Percentiles rank a stretch among this genome's conserved stretches.
Conservation (phyloP, 2,888 invertebrate genomes). For the Rhimphoctona megacephalus region DNA sequence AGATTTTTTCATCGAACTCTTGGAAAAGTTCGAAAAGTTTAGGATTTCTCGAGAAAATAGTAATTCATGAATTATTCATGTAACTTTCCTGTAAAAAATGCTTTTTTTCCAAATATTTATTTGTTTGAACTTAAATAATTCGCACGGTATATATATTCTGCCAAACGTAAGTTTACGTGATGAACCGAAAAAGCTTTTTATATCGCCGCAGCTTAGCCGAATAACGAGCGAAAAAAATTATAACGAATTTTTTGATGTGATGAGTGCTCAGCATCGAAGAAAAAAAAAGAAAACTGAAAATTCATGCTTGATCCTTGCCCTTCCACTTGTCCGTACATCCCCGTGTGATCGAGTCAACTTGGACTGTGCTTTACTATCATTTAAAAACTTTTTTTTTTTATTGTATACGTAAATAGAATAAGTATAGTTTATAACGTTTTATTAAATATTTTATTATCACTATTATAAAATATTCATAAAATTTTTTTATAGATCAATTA, state of each 20-base stretch:
- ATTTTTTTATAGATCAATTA: conserved; percentile 70
- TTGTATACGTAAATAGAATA: conserved; percentile 66
- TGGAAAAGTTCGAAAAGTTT: background rate
- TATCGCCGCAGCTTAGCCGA: conserved; percentile 42
- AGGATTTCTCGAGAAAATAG: background rate
- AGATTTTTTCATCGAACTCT: background rate
- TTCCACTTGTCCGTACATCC: conserved; percentile 20
- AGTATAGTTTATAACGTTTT: conserved; percentile 77
- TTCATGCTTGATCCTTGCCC: conserved; percentile 55
- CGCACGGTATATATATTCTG: conserved; percentile 30
- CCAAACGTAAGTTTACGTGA: conserved; percentile 70
- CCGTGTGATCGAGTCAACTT: conserved; percentile 67
- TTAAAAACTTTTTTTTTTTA: conserved; percentile 69
- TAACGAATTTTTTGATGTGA: conserved; percentile 48
- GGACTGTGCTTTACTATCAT: conserved; percentile 72
- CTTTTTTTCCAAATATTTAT: background rate
- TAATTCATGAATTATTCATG: background rate
- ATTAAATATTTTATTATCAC: conserved; percentile 78
- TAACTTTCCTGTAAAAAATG: background rate
- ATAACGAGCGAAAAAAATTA: conserved; percentile 36
- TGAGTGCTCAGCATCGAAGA: conserved; percentile 52
- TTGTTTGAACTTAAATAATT: background rate
- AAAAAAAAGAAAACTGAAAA: conserved; percentile 28
- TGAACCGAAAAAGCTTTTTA: conserved; percentile 30
- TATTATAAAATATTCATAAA: conserved; percentile 81